A percentile compares a stretch with the other conserved stretches of the same genome.
phyloP scores from a whole-genome alignment of 2,113 vertebrate genomes.

The Typhlomys cinereus region DNA sequence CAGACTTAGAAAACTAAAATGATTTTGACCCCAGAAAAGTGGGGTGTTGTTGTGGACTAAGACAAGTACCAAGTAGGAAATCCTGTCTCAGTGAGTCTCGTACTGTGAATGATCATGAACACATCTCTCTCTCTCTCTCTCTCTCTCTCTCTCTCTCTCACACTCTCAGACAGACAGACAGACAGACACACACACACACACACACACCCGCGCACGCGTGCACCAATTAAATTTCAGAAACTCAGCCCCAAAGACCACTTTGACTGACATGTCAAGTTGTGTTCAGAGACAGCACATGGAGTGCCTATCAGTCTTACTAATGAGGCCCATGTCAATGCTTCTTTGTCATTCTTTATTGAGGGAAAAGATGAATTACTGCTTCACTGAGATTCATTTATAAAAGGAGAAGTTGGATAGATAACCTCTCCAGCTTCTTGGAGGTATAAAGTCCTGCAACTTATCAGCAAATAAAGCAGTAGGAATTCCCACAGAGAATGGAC shows the following conservation, averaged over 20 bases:
- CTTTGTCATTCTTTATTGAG: background rate
- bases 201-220: too few species aligned
- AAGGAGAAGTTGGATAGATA: conserved; percentile 14
- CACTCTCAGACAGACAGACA: too few species aligned
- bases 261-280: background rate
- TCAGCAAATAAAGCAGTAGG: background rate
- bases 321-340: background rate
- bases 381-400: background rate
- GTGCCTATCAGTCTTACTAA: background rate
- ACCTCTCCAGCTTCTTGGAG: background rate
- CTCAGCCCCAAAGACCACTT: background rate
- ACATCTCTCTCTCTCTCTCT: too few species aligned
- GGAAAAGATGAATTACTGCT: background rate
- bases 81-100: background rate
- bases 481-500: conserved; percentile 16
- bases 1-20: background rate
- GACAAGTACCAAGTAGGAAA: background rate
- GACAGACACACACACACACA: too few species aligned
- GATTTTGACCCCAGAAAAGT: background rate
- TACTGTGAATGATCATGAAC: background rate
- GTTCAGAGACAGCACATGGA: background rate
- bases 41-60: background rate
- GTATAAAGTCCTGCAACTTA: background rate
- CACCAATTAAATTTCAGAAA: conserved; percentile 31
- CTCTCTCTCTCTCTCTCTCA: too few species aligned